A percentile compares a stretch with the other conserved stretches of the same genome.
These are phyloP conservation scores for Solen grandis DNA, from an alignment of 1,140 invertebrate genomes.

Conservation along the genomic window DNA sequence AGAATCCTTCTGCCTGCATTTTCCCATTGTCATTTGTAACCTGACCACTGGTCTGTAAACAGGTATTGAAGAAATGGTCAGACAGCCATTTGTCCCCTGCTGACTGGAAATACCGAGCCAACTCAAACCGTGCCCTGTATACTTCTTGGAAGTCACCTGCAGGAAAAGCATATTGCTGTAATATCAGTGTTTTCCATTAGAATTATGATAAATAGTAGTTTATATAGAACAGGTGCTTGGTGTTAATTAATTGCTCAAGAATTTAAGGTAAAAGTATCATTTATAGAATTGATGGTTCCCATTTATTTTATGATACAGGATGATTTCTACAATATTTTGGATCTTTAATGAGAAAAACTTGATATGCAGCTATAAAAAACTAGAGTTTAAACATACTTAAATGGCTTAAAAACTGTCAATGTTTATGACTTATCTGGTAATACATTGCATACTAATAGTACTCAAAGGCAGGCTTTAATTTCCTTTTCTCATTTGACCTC, in stretches of 20 bases:
- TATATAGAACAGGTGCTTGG: neutral
- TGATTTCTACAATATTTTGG: too few species aligned
- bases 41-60: slow-evolving; percentile 67
- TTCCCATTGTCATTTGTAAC: slow-evolving; percentile 70
- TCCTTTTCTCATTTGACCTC: too few species aligned
- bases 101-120: slow-evolving; percentile 77
- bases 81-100: slow-evolving; percentile 78
- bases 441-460: too few species aligned
- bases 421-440: too few species aligned
- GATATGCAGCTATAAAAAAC: too few species aligned
- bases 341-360: too few species aligned
- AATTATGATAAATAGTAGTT: neutral
- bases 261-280: neutral
- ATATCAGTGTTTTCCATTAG: neutral
- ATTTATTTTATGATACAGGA: too few species aligned
- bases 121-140: slow-evolving; percentile 69
- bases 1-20: slow-evolving; percentile 75
- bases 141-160: slow-evolving; percentile 69
- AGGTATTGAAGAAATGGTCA: slow-evolving; percentile 79
- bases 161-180: too few species aligned
- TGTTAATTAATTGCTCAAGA: neutral
- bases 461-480: too few species aligned
- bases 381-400: too few species aligned
- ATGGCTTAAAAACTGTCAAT: too few species aligned
- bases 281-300: neutral